Base-by-base conservation (phyloP, 2,888 invertebrate genomes). In the Ochropleura leucogaster region DNA sequence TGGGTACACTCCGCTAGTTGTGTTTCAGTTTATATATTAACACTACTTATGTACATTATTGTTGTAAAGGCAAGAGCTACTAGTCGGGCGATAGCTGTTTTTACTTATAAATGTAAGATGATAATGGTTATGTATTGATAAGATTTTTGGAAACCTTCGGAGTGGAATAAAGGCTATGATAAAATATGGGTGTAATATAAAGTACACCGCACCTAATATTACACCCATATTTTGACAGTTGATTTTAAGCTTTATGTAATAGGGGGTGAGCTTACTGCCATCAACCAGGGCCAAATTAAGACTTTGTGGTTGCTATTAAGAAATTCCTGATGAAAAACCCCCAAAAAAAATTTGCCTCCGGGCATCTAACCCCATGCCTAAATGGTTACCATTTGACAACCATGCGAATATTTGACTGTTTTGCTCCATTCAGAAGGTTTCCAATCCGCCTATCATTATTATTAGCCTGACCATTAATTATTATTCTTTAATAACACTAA, bases 1-100 rank as follows among this genome's bases (percentile, higher is more conserved):
- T 30, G 3, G 30, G 30, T 30, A 59, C 30, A 59, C 40, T 9
- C 10, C 53, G 53, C n/a, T 10, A n/a, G 40, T 42, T 42, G 42
- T 60, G 42, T 60, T 9, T 60, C 10, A 18, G 4, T 62, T 60
- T 80, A 82, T 78, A 78, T 85, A 87, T 82, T 86, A 86, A 80
- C 82, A 71, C 80, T 83, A 85, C 59, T 20, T 81, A 84, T 79
- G 65, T 86, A 88, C 86, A 89, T 86, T 88, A 88, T 87, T 86
- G 82, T 86, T 86, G 81, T 89, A 91, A 92, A 91, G 95, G 95
- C 95, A 95, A 95, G 95, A 95, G 90, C 90, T 86, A 90, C 82
- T 88, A 90, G 94, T 95, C 95, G 93, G 90, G 91, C 94, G 80
- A 93, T 95, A 95, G 95, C 95, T 95, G 94, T 84, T 92, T 87